Base-by-base conservation (phyloP, 2,888 invertebrate species). In the Eurois occulta region DNA sequence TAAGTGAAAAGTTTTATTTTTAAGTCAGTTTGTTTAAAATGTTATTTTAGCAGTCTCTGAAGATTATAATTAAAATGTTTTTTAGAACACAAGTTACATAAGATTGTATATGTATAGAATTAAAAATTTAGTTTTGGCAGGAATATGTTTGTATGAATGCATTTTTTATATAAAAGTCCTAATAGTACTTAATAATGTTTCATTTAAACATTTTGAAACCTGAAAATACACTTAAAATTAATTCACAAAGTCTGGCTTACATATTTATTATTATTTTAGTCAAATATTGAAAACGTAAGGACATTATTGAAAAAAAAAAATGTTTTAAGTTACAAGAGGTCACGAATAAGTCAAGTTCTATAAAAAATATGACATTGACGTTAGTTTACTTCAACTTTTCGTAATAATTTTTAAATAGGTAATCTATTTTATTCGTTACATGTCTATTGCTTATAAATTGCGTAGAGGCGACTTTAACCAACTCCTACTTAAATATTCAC, bases 371-470 rank as follows among this genome's bases (percentile, higher is more conserved):
- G 35, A 66, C 41, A 52, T 41, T 48, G 43, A 81, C 64, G 55
- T 3, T 32, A 72, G n/a, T 68, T 41, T 46, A 52, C 16, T 58
- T n/a, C 52, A 70, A 71, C 13, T 73, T 71, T 76, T 68, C 13
- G 74, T 86, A 81, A 82, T 84, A 84, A 88, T 80, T 79, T 78
- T 83, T 75, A 85, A 84, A 78, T 81, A 41, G 41, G n/a, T 41
- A 68, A 76, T 86, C 48, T 75, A 75, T 80, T 68, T 67, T 75
- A 86, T 88, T 85, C 80, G 80, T 91, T 93, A 85, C 43, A 58
- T 77, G 48, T 80, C 77, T 75, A 93, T 93, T 94, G 94, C 92
- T 94, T 91, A 91, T 90, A 84, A 82, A 81, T 93, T 92, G 86
- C 89, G 83, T 86, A 90, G 84, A 93, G 91, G 91, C 90, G 79